These are phyloP conservation scores for Streptopelia turtur DNA, from an alignment of 2,797 vertebrate species.

Conservation along the genomic window DNA sequence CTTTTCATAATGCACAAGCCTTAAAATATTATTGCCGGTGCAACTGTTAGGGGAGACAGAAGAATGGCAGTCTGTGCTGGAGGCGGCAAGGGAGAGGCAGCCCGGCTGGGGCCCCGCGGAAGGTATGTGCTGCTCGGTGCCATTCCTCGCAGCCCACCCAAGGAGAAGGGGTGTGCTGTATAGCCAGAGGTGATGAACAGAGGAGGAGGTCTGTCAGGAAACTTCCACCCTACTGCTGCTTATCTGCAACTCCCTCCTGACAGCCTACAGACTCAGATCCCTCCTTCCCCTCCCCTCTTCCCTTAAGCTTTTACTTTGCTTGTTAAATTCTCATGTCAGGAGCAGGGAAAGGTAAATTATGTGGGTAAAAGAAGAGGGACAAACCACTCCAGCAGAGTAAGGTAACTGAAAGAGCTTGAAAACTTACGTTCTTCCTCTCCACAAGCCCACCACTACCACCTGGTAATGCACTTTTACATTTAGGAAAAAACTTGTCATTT, in stretches of 20 bases:
- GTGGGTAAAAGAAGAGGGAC: neutral
- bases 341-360: constrained; percentile 35
- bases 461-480: neutral
- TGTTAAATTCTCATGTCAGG: constrained; percentile 23
- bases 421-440: neutral
- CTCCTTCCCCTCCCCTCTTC: neutral
- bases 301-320: constrained; percentile 34
- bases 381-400: neutral
- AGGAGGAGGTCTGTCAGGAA: constrained; percentile 78
- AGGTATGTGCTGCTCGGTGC: constrained; percentile 83
- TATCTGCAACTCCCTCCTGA: constrained; percentile 66
- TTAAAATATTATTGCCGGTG: constrained; percentile 50
- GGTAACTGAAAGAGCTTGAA: neutral
- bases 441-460: neutral
- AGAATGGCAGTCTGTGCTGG: constrained; percentile 79
- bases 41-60: constrained; percentile 64
- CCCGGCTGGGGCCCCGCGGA: constrained; percentile 83
- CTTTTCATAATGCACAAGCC: constrained; percentile 49
- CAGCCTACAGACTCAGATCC: neutral
- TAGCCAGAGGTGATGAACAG: constrained; percentile 86
- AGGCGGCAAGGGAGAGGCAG: constrained; percentile 74
- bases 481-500: neutral
- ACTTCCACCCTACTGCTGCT: constrained; percentile 74
- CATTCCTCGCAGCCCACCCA: constrained; percentile 91
- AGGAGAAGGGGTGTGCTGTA: constrained; percentile 79